Conservation (phyloP, 2,797 vertebrate genomes). For the Scleropages formosus region DNA sequence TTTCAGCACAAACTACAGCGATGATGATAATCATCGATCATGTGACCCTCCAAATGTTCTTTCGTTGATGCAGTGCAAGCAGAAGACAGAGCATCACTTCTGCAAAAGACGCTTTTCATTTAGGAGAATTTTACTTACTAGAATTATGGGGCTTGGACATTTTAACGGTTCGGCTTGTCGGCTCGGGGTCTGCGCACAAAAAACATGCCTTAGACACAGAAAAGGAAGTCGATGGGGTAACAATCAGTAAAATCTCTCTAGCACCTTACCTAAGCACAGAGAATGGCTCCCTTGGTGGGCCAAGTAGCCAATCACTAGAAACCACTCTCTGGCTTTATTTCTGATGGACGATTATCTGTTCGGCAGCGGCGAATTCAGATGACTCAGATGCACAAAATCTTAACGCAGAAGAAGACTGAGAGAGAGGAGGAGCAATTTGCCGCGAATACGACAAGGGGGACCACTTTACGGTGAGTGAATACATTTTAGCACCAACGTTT, state of each 20-base stretch:
- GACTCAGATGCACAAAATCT: background rate
- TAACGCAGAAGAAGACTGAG: background rate
- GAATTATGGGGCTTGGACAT: background rate
- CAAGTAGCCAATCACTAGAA: background rate
- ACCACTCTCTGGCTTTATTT: background rate
- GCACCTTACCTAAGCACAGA: conserved; percentile 39
- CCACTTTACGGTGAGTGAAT: conserved; percentile 36
- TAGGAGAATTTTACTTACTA: no score
- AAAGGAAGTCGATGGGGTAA: no score
- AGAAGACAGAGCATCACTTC: no score
- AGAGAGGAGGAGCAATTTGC: conserved; percentile 22
- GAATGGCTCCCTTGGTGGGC: background rate
- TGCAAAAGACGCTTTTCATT: no score
- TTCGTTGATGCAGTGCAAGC: no score
- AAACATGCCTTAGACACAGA: no score
- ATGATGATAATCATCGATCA: no score
- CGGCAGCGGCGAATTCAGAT: conserved; percentile 1
- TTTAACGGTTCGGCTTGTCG: background rate
- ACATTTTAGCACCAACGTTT: conserved; percentile 32
- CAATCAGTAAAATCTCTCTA: no score
- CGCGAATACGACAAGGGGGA: conserved; percentile 45
- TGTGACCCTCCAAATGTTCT: no score
- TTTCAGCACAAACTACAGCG: no score
- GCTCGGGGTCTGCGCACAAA: background rate
- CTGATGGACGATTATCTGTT: no score